Percentiles rank a stretch among this genome's conserved stretches.
phyloP scores from a whole-genome alignment of 2,888 invertebrate genomes.

The Sycophila texana region DNA sequence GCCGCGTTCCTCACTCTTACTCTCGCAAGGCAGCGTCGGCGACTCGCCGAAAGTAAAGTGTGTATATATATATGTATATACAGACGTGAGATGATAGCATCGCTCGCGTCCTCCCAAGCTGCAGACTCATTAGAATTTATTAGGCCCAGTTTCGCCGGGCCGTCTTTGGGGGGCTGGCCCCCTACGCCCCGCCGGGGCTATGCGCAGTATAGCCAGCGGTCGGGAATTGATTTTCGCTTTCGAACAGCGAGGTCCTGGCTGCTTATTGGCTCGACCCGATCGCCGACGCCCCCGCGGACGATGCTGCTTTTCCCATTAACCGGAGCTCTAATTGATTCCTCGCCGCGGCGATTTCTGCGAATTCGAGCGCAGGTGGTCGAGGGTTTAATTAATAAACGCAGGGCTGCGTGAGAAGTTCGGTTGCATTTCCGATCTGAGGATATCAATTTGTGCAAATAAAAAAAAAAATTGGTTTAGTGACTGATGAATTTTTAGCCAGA shows the following conservation, averaged over 20 bases:
- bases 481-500: no score
- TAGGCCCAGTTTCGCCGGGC: slow-evolving; percentile 24
- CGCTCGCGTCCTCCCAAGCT: background rate
- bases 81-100: slow-evolving; percentile 11
- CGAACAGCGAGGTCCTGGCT: background rate
- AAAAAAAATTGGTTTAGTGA: background rate
- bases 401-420: background rate
- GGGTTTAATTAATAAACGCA: slow-evolving; percentile 8
- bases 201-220: background rate
- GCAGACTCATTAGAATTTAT: slow-evolving; percentile 38
- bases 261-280: slow-evolving; percentile 5
- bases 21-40: background rate
- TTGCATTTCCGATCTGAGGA: background rate
- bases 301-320: slow-evolving; percentile 16
- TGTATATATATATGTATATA: slow-evolving; percentile 1
- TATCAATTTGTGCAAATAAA: background rate
- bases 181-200: no score
- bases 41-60: background rate
- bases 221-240: background rate
- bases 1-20: slow-evolving; percentile 10
- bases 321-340: slow-evolving; percentile 27
- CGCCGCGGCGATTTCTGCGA: background rate
- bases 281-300: background rate
- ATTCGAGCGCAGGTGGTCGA: background rate
- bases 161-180: no score